Evolutionary conservation across 2,888 invertebrate genomes (phyloP), one percentile per base, ranked within the genome.

Genomic region (Lysandra coridon): DNA sequence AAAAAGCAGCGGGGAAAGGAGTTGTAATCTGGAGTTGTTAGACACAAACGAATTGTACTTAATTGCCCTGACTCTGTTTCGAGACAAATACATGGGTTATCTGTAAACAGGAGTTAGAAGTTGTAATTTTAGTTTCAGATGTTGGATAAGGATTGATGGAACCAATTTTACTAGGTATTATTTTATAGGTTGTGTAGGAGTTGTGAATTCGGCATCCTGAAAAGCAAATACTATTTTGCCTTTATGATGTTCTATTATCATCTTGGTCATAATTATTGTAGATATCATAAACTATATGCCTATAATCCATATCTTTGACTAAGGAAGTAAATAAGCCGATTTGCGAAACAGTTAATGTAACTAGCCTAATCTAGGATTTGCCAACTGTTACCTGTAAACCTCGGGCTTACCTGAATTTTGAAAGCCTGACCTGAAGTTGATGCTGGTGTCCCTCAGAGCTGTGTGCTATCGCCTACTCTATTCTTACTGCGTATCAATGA

Each of bases 1-100:
- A 86, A 85, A 87, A 86, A 85, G 85, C 85, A 17, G 49, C 40
- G 60, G 30, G 75, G 44, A 75, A 60, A 75, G 74, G 60, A 57
- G 78, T 37, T 37, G 37, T 4, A 14, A 69, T 69, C 33, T 37
- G 33, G 33, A 33, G 33, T 69, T 69, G 69, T 69, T 69, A 69
- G 33, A 69, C 33, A 14, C 69, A 69, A 69, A 69, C 33, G 69
- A 69, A 37, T 69, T 69, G 17, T 69, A 14, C 69, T 14, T 69
- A 69, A 69, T 69, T 69, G 30, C 23, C 14, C 17, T 33, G 33
- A 12, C 33, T 44, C 44, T 33, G 10, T 37, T 69, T 12, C 33
- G 14, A 33, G 69, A 69, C 10, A 62, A 62, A 69, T 69, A 69
- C 33, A 17, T 12, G 64, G 30, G 30, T 64, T 64, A 64, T 14